Percentiles rank a stretch among this genome's conserved stretches.
Evolutionary conservation across 2,797 vertebrate species (phyloP).

Genomic region (Gambelia wislizenii): DNA sequence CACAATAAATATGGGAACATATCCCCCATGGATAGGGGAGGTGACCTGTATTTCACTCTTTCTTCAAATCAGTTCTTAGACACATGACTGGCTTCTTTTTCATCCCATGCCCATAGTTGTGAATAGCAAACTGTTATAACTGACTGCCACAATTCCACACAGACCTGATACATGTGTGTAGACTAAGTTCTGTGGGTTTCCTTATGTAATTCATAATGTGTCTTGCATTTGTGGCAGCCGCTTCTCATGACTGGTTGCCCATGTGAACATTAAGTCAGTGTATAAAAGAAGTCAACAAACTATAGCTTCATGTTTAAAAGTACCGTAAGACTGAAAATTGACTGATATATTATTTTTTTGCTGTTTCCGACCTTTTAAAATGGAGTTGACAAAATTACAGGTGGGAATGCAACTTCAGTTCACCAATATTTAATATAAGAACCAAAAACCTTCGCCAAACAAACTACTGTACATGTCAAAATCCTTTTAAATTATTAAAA

Average conservation of each 20-base stretch:
- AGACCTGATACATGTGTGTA: not conserved
- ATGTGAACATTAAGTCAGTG: not conserved
- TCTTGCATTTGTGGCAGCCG: not conserved
- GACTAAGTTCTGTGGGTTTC: not conserved
- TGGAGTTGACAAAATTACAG: not conserved
- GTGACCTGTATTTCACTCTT: not conserved
- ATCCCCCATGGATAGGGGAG: too few relatives aligned
- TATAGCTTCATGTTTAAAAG: not conserved
- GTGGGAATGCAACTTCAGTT: constrained; percentile 2
- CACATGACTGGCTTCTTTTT: not conserved
- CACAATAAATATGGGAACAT: too few relatives aligned
- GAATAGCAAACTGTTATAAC: not conserved
- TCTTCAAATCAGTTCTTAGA: not conserved
- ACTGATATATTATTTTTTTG: constrained; percentile 21
- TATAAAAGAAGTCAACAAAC: not conserved
- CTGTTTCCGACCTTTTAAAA: constrained; percentile 33
- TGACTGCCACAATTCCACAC: not conserved
- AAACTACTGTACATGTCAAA: not conserved
- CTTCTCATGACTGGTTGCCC: not conserved
- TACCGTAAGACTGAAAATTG: not conserved
- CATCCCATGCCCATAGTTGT: not conserved
- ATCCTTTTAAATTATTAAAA: not conserved
- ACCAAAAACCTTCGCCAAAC: not conserved
- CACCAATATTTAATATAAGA: not conserved
- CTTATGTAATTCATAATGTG: not conserved